Percentiles rank a stretch among this genome's conserved stretches.
phyloP scores from a whole-genome alignment of 2,797 vertebrate genomes.

The Etheostoma perlongum region DNA sequence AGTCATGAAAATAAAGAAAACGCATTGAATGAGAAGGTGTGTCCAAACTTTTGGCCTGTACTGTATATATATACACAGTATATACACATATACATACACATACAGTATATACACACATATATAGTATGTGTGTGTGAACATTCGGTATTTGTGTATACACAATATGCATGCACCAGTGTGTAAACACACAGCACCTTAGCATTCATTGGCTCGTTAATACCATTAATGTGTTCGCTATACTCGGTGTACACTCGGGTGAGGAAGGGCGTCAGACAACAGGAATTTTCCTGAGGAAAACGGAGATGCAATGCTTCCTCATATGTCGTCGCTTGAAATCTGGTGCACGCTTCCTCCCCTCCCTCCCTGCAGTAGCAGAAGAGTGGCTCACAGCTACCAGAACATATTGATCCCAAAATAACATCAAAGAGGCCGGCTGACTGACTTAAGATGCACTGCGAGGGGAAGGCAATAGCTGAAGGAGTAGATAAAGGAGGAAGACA shows the following conservation, averaged over 20 bases:
- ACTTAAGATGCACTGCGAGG: slow-evolving; percentile 64
- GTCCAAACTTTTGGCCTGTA: no score
- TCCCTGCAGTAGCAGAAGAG: slow-evolving; percentile 55
- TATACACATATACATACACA: no score
- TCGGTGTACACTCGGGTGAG: background rate
- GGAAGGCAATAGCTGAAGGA: slow-evolving; percentile 21
- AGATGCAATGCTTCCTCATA: slow-evolving; percentile 51
- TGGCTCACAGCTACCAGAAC: slow-evolving; percentile 76
- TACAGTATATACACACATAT: no score
- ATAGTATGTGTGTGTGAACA: background rate
- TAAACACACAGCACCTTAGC: background rate
- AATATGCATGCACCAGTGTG: background rate
- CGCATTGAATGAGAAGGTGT: no score
- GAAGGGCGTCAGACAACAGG: slow-evolving; percentile 28
- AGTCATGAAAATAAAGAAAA: no score
- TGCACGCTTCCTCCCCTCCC: slow-evolving; percentile 51
- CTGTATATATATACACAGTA: no score
- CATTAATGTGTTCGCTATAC: slow-evolving; percentile 12
- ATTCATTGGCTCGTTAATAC: background rate
- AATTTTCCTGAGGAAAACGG: slow-evolving; percentile 32
- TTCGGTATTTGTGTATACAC: background rate
- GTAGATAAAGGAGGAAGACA: slow-evolving; percentile 36
- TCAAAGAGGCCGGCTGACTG: slow-evolving; percentile 74
- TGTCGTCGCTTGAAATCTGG: slow-evolving; percentile 64
- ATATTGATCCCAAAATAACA: slow-evolving; percentile 85